Percentiles rank a stretch among this genome's conserved stretches.
Conservation (phyloP, 2,888 invertebrate genomes). For the Diarsia brunnea region DNA sequence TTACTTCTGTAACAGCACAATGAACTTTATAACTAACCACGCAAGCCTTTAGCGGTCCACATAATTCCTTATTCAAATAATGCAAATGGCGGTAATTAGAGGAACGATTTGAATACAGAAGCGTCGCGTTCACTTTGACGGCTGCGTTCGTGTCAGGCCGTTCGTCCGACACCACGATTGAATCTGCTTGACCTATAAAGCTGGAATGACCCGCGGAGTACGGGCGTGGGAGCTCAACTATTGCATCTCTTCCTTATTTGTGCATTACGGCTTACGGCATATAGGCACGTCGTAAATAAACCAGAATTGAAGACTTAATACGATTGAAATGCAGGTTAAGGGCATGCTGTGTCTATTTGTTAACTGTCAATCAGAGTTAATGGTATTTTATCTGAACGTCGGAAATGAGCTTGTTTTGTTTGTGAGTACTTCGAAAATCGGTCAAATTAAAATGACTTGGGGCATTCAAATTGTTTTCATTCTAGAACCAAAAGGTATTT, state of each 20-base stretch:
- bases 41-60: slow-evolving; percentile 40
- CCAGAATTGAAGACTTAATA: slow-evolving; percentile 23
- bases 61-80: slow-evolving; percentile 57
- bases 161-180: slow-evolving; percentile 62
- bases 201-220: slow-evolving; percentile 57
- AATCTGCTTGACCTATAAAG: slow-evolving; percentile 68
- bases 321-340: slow-evolving; percentile 25
- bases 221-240: slow-evolving; percentile 63
- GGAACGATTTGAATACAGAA: slow-evolving; percentile 62
- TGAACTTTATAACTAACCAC: slow-evolving; percentile 36
- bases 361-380: slow-evolving; percentile 25
- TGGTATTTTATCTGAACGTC: slow-evolving; percentile 3
- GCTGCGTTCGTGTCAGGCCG: slow-evolving; percentile 55
- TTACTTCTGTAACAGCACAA: slow-evolving; percentile 18
- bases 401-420: slow-evolving; percentile 1
- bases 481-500: background rate
- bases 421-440: background rate
- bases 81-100: slow-evolving; percentile 62
- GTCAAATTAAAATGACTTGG: background rate
- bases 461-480: background rate
- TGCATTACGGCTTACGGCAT: slow-evolving; percentile 44
- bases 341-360: slow-evolving; percentile 4
- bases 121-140: slow-evolving; percentile 60
- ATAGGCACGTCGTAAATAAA: slow-evolving; percentile 47
- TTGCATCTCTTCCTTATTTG: slow-evolving; percentile 63